Base-by-base conservation (phyloP, 2,797 vertebrate genomes). In the Rhynchotus rufescens region DNA sequence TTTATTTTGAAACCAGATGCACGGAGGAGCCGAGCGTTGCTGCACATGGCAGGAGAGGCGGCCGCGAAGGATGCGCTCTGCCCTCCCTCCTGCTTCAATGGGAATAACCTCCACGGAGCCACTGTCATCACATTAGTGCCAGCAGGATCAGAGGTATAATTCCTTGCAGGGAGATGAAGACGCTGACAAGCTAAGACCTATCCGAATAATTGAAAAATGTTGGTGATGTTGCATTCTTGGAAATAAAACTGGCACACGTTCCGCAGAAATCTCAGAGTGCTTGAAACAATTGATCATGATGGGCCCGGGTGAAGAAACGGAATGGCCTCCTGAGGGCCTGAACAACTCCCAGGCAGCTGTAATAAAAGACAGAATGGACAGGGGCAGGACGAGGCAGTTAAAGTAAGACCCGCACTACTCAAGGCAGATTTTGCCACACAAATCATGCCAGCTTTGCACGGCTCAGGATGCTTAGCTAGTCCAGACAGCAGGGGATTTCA, bases 1-100 rank as follows among this genome's bases (percentile, higher is more conserved):
- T 32, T 96, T 95, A 30, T 94, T 96, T 90, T 93, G 93, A 95
- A 94, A 93, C 93, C 94, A 95, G 88, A 93, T 95, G 94, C 90
- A 90, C 74, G 23, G 85, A 91, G 90, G 28, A 69, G 66, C 80
- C 76, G 81, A 87, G 91, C 5, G 0, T 32, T 44, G 66, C 84
- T 94, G 42, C 93, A 90, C 86, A 89, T 80, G 90, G 91, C 84
- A 94, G 91, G 86, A 88, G 84, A 84, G 68, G 79, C 40, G 0
- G 74, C 42, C 2, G 62, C 64, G 1, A 79, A 36, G 91, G 92
- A 59, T 2, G 4, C 74, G 80, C 83, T 82, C 91, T 80, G 84
- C 84, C 75, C 75, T 44, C 62, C 71, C 75, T 64, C 79, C 74
- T 64, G 80, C 91, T 81, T 88, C 28, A 91, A 54, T 20, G 45